phyloP scores from a whole-genome alignment of 2,888 invertebrate species.

The Elaeidobius kamerunicus region DNA sequence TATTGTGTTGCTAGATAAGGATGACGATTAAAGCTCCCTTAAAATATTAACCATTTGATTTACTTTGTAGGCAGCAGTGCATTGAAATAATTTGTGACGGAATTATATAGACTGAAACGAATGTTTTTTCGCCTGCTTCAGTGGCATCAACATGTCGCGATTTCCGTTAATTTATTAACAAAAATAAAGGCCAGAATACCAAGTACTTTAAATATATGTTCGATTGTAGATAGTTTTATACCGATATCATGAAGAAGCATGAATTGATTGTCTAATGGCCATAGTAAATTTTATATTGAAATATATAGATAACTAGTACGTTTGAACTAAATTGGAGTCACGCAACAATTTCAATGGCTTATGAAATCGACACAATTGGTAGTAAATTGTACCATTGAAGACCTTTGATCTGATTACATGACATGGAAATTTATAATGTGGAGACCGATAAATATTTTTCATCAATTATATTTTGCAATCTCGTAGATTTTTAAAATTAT shows the following conservation, averaged over 20 bases:
- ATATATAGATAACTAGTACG: too few species aligned
- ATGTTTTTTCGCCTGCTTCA: slow-evolving; percentile 1
- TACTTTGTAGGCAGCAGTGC: neutral
- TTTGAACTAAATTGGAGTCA: neutral
- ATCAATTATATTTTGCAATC: neutral
- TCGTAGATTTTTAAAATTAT: too few species aligned
- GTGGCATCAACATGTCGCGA: neutral
- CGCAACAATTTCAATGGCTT: slow-evolving; percentile 11
- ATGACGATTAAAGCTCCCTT: too few species aligned
- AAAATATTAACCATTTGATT: too few species aligned
- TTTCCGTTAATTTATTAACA: neutral
- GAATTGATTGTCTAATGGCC: too few species aligned
- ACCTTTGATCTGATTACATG: slow-evolving; percentile 12
- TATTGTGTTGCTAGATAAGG: too few species aligned
- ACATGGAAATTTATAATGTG: neutral
- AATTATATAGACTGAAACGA: slow-evolving; percentile 10
- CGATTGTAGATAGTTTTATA: too few species aligned
- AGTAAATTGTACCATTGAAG: slow-evolving; percentile 11
- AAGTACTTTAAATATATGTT: too few species aligned
- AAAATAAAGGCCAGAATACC: too few species aligned
- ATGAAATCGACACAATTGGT: slow-evolving; percentile 12
- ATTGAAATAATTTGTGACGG: slow-evolving; percentile 1
- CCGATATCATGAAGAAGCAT: too few species aligned
- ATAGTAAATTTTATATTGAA: too few species aligned
- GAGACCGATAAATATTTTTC: neutral